Evolutionary conservation across 1,140 invertebrate species (phyloP).

Genomic region (Hylyphantes graminicola): DNA sequence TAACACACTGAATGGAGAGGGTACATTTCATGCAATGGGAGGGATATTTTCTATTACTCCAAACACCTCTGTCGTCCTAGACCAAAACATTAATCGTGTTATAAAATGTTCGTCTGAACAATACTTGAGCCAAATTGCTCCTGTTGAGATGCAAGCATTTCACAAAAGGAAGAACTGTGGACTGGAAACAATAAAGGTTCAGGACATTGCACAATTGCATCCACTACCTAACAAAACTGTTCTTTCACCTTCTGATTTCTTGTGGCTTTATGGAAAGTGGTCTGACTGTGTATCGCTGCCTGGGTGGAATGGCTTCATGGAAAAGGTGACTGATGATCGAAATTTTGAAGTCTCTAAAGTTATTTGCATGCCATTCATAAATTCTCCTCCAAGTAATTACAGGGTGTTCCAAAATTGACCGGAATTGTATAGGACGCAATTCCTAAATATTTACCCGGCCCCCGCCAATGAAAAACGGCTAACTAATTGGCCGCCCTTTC

Average conservation of each 20-base stretch:
- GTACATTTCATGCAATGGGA: slow-evolving; percentile 64
- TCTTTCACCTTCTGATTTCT: neutral
- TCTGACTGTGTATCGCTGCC: neutral
- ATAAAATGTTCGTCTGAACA: neutral
- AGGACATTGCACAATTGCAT: neutral
- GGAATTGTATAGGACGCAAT: no score
- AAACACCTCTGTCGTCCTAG: neutral
- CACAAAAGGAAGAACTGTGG: neutral
- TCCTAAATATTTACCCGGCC: no score
- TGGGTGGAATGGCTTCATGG: neutral
- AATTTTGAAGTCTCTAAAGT: neutral
- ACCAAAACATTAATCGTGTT: neutral
- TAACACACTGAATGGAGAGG: slow-evolving; percentile 61
- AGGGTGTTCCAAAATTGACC: no score
- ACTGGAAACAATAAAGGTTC: neutral
- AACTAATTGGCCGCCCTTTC: no score
- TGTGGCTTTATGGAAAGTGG: neutral
- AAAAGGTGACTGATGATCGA: neutral
- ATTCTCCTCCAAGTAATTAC: no score
- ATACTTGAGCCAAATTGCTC: neutral
- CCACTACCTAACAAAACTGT: no score
- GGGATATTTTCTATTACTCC: slow-evolving; percentile 60
- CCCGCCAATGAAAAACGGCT: no score
- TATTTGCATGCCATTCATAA: neutral
- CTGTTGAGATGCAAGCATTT: neutral